Evolutionary conservation across 2,888 invertebrate species (phyloP).

Genomic region (Eubasilissa splendida): DNA sequence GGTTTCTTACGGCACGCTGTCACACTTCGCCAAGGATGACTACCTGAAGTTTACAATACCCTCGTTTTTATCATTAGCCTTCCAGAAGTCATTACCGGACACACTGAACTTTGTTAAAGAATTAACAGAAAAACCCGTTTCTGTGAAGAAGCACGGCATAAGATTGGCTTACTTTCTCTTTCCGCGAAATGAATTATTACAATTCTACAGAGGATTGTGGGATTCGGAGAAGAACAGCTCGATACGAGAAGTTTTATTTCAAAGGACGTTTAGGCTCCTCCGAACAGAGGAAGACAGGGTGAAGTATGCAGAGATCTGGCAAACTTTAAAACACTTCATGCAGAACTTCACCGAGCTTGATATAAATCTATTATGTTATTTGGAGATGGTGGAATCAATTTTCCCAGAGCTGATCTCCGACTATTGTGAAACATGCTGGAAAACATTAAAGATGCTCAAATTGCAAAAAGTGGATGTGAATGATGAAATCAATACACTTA

Average conservation of each 20-base stretch:
- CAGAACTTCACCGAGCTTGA: conserved; percentile 43
- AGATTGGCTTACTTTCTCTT: conserved; percentile 60
- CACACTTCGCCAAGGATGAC: conserved; percentile 59
- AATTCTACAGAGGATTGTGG: conserved; percentile 54
- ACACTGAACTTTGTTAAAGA: conserved; percentile 59
- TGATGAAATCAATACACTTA: conserved; percentile 1
- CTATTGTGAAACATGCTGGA: conserved; percentile 46
- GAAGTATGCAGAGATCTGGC: conserved; percentile 35
- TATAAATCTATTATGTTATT: conserved; percentile 41
- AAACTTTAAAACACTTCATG: conserved; percentile 40
- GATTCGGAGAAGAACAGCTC: conserved; percentile 49
- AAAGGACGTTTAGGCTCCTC: conserved; percentile 42
- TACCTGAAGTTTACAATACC: conserved; percentile 58
- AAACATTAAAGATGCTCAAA: conserved; percentile 33
- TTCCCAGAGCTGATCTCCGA: conserved; percentile 28
- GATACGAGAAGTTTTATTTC: conserved; percentile 50
- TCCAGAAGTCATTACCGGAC: conserved; percentile 57
- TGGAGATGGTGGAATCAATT: conserved; percentile 17
- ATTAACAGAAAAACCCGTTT: conserved; percentile 60
- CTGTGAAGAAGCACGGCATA: conserved; percentile 62
- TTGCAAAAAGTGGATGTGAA: conserved; percentile 35
- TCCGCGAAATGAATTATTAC: conserved; percentile 48
- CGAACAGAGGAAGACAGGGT: conserved; percentile 17
- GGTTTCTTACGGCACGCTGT: conserved; percentile 59
- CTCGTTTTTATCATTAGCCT: conserved; percentile 57